phyloP scores from a whole-genome alignment of 2,113 vertebrate genomes.

The Formicarius rufipectus region DNA sequence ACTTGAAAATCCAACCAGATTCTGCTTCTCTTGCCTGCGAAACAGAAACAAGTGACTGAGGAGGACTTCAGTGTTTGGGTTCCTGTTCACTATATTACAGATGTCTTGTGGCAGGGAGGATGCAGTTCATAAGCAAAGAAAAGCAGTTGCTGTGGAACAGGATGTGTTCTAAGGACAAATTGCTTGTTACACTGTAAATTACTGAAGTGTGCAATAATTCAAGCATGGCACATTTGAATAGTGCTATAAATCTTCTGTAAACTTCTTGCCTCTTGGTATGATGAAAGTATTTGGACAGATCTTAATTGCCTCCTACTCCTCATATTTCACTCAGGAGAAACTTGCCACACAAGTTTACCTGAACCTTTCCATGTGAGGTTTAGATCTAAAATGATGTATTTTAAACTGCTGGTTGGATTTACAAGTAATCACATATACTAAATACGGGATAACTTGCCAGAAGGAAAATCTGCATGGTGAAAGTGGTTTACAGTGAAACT shows the following conservation, averaged over 20 bases:
- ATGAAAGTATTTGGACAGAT: background rate
- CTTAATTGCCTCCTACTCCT: background rate
- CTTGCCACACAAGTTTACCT: background rate
- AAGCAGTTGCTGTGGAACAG: background rate
- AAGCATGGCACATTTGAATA: background rate
- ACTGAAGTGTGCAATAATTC: background rate
- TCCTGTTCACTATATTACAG: background rate
- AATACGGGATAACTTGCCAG: constrained; percentile 37
- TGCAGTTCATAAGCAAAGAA: background rate
- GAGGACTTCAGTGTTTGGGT: background rate
- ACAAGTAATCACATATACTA: constrained; percentile 60
- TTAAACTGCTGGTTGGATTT: constrained; percentile 69
- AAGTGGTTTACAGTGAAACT: constrained; percentile 57
- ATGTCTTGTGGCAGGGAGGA: background rate
- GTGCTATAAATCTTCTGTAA: background rate
- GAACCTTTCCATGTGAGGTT: background rate
- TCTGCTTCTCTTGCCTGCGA: background rate
- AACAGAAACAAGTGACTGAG: background rate
- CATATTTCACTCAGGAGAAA: background rate
- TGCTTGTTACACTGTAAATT: background rate
- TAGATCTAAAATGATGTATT: background rate
- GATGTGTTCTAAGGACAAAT: background rate
- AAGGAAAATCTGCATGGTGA: constrained; percentile 50
- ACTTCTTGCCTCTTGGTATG: background rate
- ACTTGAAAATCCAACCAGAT: constrained; percentile 62